These are phyloP conservation scores for Pterocles burchelli DNA, from an alignment of 2,113 vertebrate genomes.

Conservation along the genomic window DNA sequence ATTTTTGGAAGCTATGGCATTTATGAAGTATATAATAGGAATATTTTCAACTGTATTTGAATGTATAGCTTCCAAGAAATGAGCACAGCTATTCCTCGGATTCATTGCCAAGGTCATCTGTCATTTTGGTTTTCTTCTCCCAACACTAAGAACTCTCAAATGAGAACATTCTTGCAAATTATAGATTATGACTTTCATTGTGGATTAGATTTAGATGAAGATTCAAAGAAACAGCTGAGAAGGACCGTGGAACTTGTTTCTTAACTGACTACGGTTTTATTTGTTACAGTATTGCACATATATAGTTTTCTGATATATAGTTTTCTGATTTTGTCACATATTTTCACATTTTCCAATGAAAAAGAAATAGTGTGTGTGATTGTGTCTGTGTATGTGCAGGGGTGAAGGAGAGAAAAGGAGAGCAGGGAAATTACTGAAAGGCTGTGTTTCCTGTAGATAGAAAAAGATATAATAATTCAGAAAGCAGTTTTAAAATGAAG, in stretches of 20 bases:
- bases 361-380: not conserved
- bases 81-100: not conserved
- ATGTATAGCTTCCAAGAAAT: not conserved
- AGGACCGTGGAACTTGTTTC: not conserved
- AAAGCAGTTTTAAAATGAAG: not conserved
- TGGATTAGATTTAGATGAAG: not conserved
- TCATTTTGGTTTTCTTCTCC: not conserved
- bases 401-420: not conserved
- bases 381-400: not conserved
- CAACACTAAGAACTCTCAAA: not conserved
- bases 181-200: not conserved
- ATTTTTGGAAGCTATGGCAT: not conserved
- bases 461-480: not conserved
- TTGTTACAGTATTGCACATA: not conserved
- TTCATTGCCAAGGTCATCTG: not conserved
- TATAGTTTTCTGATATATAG: not conserved
- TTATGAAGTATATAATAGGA: not conserved
- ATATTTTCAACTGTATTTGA: not conserved
- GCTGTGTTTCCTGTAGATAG: not conserved
- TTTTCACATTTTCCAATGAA: not conserved
- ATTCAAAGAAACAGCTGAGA: not conserved
- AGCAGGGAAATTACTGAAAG: not conserved
- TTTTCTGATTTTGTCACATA: not conserved
- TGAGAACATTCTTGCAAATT: not conserved
- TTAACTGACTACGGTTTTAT: not conserved